phyloP scores from a whole-genome alignment of 2,113 vertebrate genomes.

The Telmatochromis sp. region DNA sequence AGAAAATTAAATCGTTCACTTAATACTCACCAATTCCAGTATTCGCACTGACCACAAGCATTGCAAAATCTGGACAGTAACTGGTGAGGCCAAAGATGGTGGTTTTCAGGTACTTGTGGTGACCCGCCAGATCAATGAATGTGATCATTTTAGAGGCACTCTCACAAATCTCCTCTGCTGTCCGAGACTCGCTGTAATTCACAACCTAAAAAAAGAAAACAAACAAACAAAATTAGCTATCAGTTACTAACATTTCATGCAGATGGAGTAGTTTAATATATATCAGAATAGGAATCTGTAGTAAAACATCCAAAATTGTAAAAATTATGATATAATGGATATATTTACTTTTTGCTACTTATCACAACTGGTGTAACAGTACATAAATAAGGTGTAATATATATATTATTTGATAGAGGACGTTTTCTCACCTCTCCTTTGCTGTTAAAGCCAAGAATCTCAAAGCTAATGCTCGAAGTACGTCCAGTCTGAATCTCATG shows the following conservation, averaged over 20 bases:
- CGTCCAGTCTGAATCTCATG: conserved; percentile 98
- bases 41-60: conserved; percentile 95
- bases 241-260: not conserved
- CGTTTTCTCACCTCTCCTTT: conserved; percentile 87
- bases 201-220: conserved; percentile 75
- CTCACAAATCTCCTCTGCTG: conserved; percentile 96
- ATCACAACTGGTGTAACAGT: not conserved
- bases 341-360: not conserved
- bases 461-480: conserved; percentile 98
- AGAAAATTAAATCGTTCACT: not conserved
- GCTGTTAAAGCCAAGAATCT: conserved; percentile 96
- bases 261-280: not conserved
- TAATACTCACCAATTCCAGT: conserved; percentile 86
- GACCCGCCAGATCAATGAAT: conserved; percentile 96
- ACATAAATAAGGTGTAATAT: not conserved
- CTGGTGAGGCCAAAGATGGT: conserved; percentile 98
- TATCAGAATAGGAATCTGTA: not conserved
- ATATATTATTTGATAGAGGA: not conserved
- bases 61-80: conserved; percentile 97
- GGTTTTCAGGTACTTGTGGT: conserved; percentile 98
- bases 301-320: not conserved
- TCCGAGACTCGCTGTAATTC: conserved; percentile 97
- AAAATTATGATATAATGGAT: not conserved
- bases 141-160: conserved; percentile 99
- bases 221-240: not conserved